Evolutionary conservation across 2,113 vertebrate genomes (phyloP).

Genomic region (Cyphomyrus plagiostoma): DNA sequence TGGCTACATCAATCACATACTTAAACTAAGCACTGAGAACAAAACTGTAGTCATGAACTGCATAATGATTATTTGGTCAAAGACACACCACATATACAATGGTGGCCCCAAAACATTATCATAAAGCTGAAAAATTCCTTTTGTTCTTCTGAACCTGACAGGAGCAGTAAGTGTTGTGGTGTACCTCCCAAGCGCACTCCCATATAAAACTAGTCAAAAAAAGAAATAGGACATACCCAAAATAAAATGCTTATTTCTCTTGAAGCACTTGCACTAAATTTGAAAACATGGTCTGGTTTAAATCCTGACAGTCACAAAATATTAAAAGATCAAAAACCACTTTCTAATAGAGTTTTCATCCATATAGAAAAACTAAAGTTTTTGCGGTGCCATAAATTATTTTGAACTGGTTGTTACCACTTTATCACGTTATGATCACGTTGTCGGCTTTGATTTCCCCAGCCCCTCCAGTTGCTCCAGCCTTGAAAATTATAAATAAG

Average conservation of each 20-base stretch:
- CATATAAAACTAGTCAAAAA: neutral
- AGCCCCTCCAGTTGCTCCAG: too few species aligned
- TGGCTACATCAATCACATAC: neutral
- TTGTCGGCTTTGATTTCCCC: too few species aligned
- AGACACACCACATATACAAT: neutral
- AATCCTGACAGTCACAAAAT: neutral
- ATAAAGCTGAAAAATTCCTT: neutral
- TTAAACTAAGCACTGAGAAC: neutral
- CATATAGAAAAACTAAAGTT: neutral
- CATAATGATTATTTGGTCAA: neutral
- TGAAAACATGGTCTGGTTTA: neutral
- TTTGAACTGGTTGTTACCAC: neutral
- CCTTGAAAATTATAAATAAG: too few species aligned
- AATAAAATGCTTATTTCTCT: neutral
- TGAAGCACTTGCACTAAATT: neutral
- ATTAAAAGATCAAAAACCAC: neutral
- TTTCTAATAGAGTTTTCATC: neutral
- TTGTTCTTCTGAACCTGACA: neutral
- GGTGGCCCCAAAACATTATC: neutral
- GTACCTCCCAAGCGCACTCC: neutral
- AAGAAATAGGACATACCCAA: neutral
- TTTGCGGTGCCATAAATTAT: neutral
- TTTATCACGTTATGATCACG: too few species aligned
- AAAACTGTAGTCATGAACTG: neutral
- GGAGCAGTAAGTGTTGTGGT: neutral